phyloP scores from a whole-genome alignment of 2,888 invertebrate genomes.

The Embidobia sp. region DNA sequence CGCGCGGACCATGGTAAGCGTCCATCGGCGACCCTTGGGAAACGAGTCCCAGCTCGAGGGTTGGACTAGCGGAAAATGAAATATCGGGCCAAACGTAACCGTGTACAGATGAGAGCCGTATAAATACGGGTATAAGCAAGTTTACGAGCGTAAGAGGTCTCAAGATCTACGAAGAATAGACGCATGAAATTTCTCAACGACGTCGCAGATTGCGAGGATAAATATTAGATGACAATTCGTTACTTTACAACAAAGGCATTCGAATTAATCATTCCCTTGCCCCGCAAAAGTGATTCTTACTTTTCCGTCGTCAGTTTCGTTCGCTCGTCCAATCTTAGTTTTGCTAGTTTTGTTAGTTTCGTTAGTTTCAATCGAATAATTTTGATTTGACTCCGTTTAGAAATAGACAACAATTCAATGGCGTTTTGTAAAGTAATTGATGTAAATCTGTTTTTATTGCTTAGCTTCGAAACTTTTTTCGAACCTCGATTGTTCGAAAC shows the following conservation, averaged over 20 bases:
- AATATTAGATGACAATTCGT: constrained; percentile 57
- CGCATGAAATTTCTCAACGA: constrained; percentile 38
- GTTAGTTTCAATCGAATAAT: too few species aligned
- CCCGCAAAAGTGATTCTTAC: too few species aligned
- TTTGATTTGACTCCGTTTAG: too few species aligned
- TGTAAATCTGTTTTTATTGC: too few species aligned
- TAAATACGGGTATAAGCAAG: constrained; percentile 63
- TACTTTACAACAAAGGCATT: constrained; percentile 36
- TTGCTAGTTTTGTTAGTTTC: too few species aligned
- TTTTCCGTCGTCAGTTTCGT: too few species aligned
- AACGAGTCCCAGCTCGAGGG: constrained; percentile 64
- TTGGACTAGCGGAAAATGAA: constrained; percentile 72
- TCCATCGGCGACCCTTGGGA: constrained; percentile 66
- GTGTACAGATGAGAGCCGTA: constrained; percentile 58
- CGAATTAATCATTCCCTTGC: too few species aligned
- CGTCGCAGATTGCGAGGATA: constrained; percentile 56
- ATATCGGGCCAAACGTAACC: constrained; percentile 65
- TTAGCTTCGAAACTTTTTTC: too few species aligned
- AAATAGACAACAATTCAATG: too few species aligned
- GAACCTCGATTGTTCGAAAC: too few species aligned
- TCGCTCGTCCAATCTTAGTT: too few species aligned
- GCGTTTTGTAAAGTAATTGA: too few species aligned
- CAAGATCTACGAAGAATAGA: constrained; percentile 51
- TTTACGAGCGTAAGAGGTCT: constrained; percentile 61
- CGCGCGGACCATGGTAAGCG: constrained; percentile 51